These are phyloP conservation scores for Dolichoris vasculosae DNA, from an alignment of 1,140 invertebrate species.

Conservation along the genomic window DNA sequence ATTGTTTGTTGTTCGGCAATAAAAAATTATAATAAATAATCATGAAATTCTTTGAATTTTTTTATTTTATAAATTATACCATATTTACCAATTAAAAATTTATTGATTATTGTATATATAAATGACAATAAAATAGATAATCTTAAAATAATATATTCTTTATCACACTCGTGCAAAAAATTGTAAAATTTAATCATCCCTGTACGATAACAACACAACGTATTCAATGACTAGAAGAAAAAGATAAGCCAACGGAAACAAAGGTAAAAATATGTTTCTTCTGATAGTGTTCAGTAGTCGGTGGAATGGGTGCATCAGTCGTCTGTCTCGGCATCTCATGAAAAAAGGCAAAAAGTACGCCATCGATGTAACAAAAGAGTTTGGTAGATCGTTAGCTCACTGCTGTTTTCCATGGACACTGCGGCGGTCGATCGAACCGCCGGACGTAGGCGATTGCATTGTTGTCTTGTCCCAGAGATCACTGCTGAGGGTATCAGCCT, in stretches of 20 bases:
- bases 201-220: too few species aligned
- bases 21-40: too few species aligned
- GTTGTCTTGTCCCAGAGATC: conserved; percentile 74
- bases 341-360: not conserved
- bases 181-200: too few species aligned
- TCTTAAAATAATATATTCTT: too few species aligned
- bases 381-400: conserved; percentile 19
- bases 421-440: conserved; percentile 58
- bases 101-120: too few species aligned
- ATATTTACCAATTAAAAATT: too few species aligned
- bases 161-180: too few species aligned
- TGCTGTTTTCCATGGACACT: conserved; percentile 1
- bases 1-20: too few species aligned
- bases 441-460: conserved; percentile 64
- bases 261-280: not conserved
- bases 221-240: not conserved
- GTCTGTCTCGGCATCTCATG: not conserved
- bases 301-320: not conserved
- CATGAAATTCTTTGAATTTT: too few species aligned
- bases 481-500: conserved; percentile 72
- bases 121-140: too few species aligned
- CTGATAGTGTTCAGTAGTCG: not conserved
- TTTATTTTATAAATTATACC: too few species aligned
- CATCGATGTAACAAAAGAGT: conserved; percentile 11
- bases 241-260: not conserved